Evolutionary conservation across 1,140 invertebrate species (phyloP).

Genomic region (Phenacoccus solenopsis): DNA sequence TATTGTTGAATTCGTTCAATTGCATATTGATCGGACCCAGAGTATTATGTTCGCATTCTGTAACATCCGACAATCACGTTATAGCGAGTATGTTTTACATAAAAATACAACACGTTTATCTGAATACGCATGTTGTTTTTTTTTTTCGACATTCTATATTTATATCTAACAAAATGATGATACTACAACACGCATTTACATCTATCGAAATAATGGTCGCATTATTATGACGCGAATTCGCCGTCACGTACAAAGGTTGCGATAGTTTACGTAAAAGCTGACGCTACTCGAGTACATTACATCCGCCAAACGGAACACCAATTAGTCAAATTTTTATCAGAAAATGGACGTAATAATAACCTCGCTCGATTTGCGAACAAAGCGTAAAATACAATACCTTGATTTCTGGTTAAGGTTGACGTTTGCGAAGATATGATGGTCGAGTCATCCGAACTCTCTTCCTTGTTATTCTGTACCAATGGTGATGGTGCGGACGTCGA

Average conservation of each 20-base stretch:
- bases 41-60: constrained; percentile 12
- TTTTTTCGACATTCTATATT: too few relatives aligned
- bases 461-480: constrained; percentile 36
- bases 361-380: not conserved
- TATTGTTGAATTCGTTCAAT: constrained; percentile 24
- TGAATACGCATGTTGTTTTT: too few relatives aligned
- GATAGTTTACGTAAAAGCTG: not conserved
- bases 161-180: too few relatives aligned
- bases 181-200: too few relatives aligned
- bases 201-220: not conserved
- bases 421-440: constrained; percentile 93
- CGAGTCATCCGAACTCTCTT: constrained; percentile 92
- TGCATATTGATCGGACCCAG: not conserved
- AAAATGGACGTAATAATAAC: too few relatives aligned
- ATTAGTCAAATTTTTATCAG: not conserved
- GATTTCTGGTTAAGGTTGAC: constrained; percentile 85
- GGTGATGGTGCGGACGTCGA: not conserved
- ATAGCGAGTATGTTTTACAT: too few relatives aligned
- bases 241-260: not conserved
- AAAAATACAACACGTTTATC: too few relatives aligned
- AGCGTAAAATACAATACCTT: constrained; percentile 39
- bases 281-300: too few relatives aligned
- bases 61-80: not conserved
- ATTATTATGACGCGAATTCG: not conserved
- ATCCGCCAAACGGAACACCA: not conserved